phyloP scores from a whole-genome alignment of 2,797 vertebrate genomes.

The Amblyraja radiata region DNA sequence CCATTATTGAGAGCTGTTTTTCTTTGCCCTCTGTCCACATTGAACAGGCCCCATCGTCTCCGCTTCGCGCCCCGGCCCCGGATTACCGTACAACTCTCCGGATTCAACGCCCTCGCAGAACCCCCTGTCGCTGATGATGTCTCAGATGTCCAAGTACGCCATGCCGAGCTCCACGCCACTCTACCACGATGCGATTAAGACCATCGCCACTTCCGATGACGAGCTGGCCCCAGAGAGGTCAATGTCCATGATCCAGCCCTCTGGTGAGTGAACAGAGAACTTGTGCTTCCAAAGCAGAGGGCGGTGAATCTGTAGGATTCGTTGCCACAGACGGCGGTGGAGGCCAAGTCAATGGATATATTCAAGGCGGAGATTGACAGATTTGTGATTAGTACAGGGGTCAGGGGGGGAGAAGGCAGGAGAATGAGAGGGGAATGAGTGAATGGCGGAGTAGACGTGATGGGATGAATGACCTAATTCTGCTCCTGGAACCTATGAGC shows the following conservation, averaged over 20 bases:
- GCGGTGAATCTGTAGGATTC: too few species aligned
- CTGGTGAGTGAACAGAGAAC: conserved; percentile 46
- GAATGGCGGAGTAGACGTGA: too few species aligned
- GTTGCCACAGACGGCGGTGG: too few species aligned
- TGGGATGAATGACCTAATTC: too few species aligned
- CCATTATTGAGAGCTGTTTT: too few species aligned
- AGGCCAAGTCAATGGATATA: too few species aligned
- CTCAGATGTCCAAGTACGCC: conserved; percentile 98
- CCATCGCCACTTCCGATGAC: conserved; percentile 92
- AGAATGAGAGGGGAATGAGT: too few species aligned
- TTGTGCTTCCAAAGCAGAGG: too few species aligned
- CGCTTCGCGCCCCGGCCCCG: conserved; percentile 59
- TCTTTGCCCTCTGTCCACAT: background rate
- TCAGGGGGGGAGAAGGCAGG: too few species aligned
- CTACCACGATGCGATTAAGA: conserved; percentile 98
- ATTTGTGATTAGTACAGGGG: too few species aligned
- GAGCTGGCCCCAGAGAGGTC: conserved; percentile 87
- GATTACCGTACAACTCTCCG: conserved; percentile 78
- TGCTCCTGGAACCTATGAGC: too few species aligned
- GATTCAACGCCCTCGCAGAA: conserved; percentile 82
- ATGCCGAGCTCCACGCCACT: conserved; percentile 95
- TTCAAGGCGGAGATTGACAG: too few species aligned
- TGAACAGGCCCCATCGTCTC: background rate
- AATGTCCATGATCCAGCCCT: conserved; percentile 51
- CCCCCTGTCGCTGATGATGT: conserved; percentile 94